Evolutionary conservation across 92 coral and sea anemone genomes (phyloP).

Genomic region (Metridium senile): DNA sequence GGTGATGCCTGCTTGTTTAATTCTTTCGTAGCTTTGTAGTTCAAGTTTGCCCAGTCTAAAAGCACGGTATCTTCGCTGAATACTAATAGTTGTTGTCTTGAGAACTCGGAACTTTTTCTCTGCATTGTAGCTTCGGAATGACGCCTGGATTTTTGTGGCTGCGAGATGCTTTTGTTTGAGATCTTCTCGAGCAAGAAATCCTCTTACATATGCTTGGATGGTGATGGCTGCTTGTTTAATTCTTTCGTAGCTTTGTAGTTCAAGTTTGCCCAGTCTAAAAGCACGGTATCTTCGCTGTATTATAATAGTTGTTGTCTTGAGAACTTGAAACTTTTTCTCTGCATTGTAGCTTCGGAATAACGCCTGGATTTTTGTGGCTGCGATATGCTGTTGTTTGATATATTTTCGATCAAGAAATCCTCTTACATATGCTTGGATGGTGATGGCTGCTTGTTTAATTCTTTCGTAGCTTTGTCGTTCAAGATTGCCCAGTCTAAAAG

Average conservation of each 20-base stretch:
- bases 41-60: constrained; percentile 19
- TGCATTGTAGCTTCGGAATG: constrained; percentile 31
- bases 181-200: constrained; percentile 51
- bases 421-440: constrained; percentile 62
- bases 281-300: constrained; percentile 65
- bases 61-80: constrained; percentile 54
- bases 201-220: constrained; percentile 74
- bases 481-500: constrained; percentile 41
- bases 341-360: constrained; percentile 43
- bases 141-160: constrained; percentile 59
- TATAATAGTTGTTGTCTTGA: constrained; percentile 47
- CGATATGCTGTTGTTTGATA: constrained; percentile 43
- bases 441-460: constrained; percentile 43
- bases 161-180: constrained; percentile 42
- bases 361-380: constrained; percentile 61
- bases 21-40: constrained; percentile 28
- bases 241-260: constrained; percentile 31
- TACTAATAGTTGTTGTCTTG: constrained; percentile 36
- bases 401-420: constrained; percentile 43
- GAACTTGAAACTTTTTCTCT: constrained; percentile 45
- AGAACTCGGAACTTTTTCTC: constrained; percentile 20
- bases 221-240: constrained; percentile 38
- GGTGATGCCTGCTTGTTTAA: constrained; percentile 38
- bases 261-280: constrained; percentile 37
- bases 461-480: constrained; percentile 36